Base-by-base conservation (phyloP, 1,140 invertebrate species). In the Pantala flavescens region DNA sequence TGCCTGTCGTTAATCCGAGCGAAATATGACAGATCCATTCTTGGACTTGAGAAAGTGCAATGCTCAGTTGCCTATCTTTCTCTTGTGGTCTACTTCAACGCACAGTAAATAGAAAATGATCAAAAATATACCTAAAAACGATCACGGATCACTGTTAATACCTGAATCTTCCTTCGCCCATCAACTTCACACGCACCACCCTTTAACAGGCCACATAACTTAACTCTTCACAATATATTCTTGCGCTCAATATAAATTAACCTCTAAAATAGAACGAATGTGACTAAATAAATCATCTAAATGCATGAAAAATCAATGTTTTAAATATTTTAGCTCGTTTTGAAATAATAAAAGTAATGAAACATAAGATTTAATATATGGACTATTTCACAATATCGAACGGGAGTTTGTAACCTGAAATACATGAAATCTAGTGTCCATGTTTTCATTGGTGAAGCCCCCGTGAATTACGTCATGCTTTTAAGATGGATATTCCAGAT, bases 131-230 rank as follows among this genome's bases (percentile, higher is more conserved):
- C 49, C 49, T 63, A 63, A 19, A 36, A 63, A 63, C 12, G 49
- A 63, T 63, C 49, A 63, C 49, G 49, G n/a, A 63, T 12, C 49
- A 16, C 49, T 19, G 49, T 63, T 63, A 63, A 63, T 16, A 16
- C 49, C 49, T 21, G 49, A 19, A 63, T 63, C 49, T 63, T 16
- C 14, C 49, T 63, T 63, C 49, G 49, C 49, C 49, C 49, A 63
- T 63, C 49, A 63, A 63, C 49, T 63, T 63, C 49, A 63, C 49
- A 63, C 49, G 49, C 49, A 63, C 49, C 49, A 63, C 49, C 49
- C 49, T 63, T 63, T 63, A 63, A 21, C 49, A 63, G 49, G 49
- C 49, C 49, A 63, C 49, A 63, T 63, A 63, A 63, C 49, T 63
- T 63, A 63, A 14, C 14, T 63, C 49, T 19, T 63, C 49, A 63